Conservation (phyloP, 1,140 invertebrate species). For the Hetaerina americana region DNA sequence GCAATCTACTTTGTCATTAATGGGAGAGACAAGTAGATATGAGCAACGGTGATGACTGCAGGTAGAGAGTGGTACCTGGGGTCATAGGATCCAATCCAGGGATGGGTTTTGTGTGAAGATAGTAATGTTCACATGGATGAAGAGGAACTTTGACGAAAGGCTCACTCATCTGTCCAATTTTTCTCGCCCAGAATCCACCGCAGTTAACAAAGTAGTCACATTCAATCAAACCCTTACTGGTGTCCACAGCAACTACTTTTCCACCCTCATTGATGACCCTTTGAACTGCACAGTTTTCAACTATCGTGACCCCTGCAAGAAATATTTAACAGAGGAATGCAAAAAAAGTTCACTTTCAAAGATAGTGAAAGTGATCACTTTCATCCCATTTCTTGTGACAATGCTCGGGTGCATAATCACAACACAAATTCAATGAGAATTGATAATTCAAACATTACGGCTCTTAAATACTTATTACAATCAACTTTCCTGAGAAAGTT, state of each 20-base stretch:
- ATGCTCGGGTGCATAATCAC: no score
- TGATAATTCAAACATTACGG: no score
- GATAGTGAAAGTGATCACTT: no score
- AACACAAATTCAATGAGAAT: no score
- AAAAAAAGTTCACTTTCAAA: no score
- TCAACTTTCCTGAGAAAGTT: no score
- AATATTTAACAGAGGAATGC: no score
- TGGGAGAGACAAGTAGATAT: conserved; percentile 10
- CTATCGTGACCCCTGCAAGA: conserved; percentile 61
- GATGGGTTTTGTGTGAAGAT: conserved; percentile 73
- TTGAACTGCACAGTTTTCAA: conserved; percentile 68
- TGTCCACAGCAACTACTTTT: conserved; percentile 57
- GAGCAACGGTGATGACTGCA: not conserved
- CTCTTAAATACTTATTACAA: no score
- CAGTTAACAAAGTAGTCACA: conserved; percentile 90
- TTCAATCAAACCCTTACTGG: conserved; percentile 56
- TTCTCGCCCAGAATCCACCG: conserved; percentile 65
- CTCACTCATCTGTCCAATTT: conserved; percentile 67
- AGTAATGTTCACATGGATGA: conserved; percentile 88
- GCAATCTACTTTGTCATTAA: no score
- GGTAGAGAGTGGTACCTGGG: conserved; percentile 36
- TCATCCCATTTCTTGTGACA: no score
- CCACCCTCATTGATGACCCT: conserved; percentile 51
- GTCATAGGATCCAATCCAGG: conserved; percentile 52
- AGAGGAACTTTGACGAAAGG: conserved; percentile 81